phyloP scores from a whole-genome alignment of 2,113 vertebrate species.

The Glareola pratincola region DNA sequence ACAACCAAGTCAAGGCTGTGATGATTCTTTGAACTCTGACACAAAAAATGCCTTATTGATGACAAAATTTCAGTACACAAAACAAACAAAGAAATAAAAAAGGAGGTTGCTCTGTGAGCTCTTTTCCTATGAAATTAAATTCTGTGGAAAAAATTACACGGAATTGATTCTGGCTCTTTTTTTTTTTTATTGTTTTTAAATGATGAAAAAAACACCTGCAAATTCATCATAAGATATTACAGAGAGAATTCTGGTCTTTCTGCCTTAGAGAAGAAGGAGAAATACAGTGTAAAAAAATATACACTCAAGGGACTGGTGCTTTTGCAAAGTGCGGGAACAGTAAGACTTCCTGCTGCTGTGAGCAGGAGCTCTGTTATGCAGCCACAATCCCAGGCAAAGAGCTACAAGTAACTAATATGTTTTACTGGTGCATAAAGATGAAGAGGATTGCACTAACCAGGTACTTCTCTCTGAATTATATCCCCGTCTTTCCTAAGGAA shows the following conservation, averaged over 20 bases:
- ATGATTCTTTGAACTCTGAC: neutral
- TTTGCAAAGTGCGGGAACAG: neutral
- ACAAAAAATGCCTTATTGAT: neutral
- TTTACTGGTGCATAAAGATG: neutral
- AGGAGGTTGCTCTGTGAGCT: rapidly evolving
- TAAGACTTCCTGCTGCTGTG: neutral
- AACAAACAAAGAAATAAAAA: neutral
- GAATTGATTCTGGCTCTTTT: neutral
- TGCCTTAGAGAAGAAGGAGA: neutral
- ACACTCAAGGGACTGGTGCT: neutral
- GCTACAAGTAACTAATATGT: neutral
- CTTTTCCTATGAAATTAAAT: neutral
- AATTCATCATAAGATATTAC: neutral
- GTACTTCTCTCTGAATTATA: rapidly evolving
- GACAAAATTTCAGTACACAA: neutral
- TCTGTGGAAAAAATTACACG: rapidly evolving
- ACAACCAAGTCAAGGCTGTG: neutral
- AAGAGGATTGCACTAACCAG: neutral
- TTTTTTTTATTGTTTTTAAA: neutral
- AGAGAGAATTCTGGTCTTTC: neutral
- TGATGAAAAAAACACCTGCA: rapidly evolving
- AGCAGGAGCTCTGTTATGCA: neutral
- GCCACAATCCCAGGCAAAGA: neutral
- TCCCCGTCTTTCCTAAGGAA: too few relatives aligned
- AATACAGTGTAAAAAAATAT: neutral